Evolutionary conservation across 1,140 invertebrate genomes (phyloP).

Genomic region (Physella acuta): DNA sequence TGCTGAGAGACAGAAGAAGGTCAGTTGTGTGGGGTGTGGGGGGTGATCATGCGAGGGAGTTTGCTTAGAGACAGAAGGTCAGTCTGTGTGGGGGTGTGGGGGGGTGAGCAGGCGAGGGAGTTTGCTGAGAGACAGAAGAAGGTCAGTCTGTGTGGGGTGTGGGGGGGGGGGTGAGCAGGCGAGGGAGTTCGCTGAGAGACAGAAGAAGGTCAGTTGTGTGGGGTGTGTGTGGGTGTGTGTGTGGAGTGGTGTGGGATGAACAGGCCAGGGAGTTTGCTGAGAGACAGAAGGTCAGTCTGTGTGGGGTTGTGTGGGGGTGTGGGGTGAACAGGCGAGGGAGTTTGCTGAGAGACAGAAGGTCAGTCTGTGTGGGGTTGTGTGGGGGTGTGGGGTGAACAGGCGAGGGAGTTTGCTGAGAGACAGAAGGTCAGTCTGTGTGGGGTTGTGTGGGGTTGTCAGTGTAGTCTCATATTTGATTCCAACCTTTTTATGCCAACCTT

Average conservation of each 20-base stretch:
- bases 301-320: neutral
- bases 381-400: slow-evolving; percentile 18
- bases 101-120: slow-evolving; percentile 34
- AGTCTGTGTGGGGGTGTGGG: neutral
- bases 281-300: slow-evolving; percentile 24
- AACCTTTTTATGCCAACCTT: neutral
- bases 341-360: slow-evolving; percentile 38
- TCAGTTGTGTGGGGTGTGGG: neutral
- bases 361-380: neutral
- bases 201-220: slow-evolving; percentile 28
- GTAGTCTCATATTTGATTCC: no score
- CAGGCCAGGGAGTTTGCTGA: slow-evolving; percentile 37
- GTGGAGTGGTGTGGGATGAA: neutral
- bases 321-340: slow-evolving; percentile 35
- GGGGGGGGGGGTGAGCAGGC: slow-evolving; percentile 37
- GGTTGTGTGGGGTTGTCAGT: slow-evolving; percentile 10
- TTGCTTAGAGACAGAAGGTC: slow-evolving; percentile 34
- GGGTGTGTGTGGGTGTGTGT: neutral
- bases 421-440: slow-evolving; percentile 21
- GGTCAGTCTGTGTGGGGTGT: slow-evolving; percentile 11
- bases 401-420: slow-evolving; percentile 35
- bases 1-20: slow-evolving; percentile 36
- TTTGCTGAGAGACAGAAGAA: slow-evolving; percentile 36
- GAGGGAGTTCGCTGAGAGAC: slow-evolving; percentile 32
- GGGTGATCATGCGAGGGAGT: slow-evolving; percentile 32